These are phyloP conservation scores for Anomalospiza imberbis DNA, from an alignment of 2,797 vertebrate species.

Conservation along the genomic window DNA sequence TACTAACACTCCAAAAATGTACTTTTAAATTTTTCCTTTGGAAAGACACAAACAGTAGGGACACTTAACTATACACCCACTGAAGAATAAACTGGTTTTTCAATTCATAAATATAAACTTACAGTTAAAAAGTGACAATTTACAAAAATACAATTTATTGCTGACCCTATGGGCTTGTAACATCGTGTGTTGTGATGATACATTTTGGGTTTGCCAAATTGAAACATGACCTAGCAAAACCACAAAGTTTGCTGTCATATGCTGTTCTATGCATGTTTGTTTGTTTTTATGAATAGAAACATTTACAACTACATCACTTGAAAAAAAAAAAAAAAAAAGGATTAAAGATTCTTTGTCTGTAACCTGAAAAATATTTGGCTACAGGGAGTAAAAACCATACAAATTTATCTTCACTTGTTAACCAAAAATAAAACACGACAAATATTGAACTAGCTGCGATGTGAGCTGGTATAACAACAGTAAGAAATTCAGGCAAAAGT, in stretches of 20 bases:
- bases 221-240: slow-evolving; percentile 59
- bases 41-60: slow-evolving; percentile 63
- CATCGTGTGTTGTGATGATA: background rate
- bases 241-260: slow-evolving; percentile 52
- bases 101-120: slow-evolving; percentile 61
- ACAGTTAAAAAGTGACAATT: slow-evolving; percentile 59
- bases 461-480: slow-evolving; percentile 52
- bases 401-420: slow-evolving; percentile 17
- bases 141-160: slow-evolving; percentile 75
- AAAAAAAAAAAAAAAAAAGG: background rate
- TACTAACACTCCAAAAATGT: background rate
- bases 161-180: slow-evolving; percentile 36
- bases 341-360: background rate
- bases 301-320: background rate
- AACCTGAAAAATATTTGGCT: slow-evolving; percentile 45
- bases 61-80: slow-evolving; percentile 53
- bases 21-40: slow-evolving; percentile 59
- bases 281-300: slow-evolving; percentile 12
- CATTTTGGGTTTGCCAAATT: background rate
- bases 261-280: background rate
- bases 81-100: slow-evolving; percentile 20
- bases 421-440: slow-evolving; percentile 25
- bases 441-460: background rate
- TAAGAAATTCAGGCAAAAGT: slow-evolving; percentile 71
- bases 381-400: slow-evolving; percentile 39